Conservation (phyloP, 64 coral and sea anemone genomes). For the Montipora foliosa region DNA sequence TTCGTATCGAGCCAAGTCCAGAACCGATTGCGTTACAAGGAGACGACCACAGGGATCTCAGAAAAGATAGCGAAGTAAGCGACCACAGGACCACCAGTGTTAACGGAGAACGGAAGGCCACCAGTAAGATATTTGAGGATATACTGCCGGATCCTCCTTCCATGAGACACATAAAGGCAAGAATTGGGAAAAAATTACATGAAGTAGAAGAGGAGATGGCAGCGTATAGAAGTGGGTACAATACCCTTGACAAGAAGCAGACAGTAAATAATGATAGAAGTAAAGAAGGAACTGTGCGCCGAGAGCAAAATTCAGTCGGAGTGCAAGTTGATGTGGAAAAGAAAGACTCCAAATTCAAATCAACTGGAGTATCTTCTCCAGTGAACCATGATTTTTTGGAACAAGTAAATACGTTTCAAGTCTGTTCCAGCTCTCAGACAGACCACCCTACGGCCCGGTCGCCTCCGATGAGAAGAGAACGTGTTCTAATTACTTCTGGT, state of each 20-base stretch:
- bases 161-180: slow-evolving; percentile 9
- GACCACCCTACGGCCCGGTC: slow-evolving; percentile 3
- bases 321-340: slow-evolving; percentile 16
- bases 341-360: neutral
- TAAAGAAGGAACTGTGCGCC: neutral
- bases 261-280: neutral
- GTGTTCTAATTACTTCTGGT: neutral
- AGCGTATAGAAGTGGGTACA: neutral
- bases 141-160: neutral
- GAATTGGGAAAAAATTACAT: slow-evolving; percentile 11
- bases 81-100: neutral
- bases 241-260: neutral
- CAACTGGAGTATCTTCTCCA: neutral
- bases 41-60: neutral
- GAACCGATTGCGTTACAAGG: neutral
- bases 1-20: slow-evolving; percentile 40
- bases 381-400: neutral
- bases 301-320: slow-evolving; percentile 3
- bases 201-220: slow-evolving; percentile 28
- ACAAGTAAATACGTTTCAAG: neutral
- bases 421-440: slow-evolving; percentile 39
- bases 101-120: neutral
- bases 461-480: neutral
- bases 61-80: neutral
- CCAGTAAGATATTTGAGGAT: neutral